phyloP scores from a whole-genome alignment of 2,113 vertebrate genomes.

The Alouatta palliata region DNA sequence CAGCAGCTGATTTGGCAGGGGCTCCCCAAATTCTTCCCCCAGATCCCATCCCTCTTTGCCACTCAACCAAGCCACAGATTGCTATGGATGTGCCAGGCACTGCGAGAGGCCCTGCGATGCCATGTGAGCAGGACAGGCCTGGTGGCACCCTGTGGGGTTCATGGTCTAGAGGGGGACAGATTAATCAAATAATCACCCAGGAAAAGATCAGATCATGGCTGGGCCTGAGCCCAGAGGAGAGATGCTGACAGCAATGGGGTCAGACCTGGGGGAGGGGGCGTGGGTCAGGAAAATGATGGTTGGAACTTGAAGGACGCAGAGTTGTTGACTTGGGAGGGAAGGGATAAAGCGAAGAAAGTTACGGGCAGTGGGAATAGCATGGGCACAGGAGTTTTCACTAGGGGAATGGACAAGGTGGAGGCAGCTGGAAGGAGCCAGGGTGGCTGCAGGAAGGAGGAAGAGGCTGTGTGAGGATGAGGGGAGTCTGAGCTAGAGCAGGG shows the following conservation, averaged over 20 bases:
- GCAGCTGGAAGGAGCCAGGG: not conserved
- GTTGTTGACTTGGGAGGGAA: not conserved
- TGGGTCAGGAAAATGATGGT: not conserved
- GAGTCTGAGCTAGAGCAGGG: not conserved
- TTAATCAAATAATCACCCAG: not conserved
- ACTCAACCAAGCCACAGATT: too few relatives aligned
- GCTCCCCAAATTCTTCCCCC: not conserved
- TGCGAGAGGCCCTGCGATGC: not conserved
- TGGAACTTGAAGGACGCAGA: not conserved
- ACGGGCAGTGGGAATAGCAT: not conserved
- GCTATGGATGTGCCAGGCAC: not conserved
- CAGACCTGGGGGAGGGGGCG: not conserved
- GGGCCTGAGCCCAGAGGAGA: not conserved
- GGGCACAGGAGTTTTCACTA: rapidly evolving
- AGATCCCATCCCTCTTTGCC: not conserved
- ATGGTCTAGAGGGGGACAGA: not conserved
- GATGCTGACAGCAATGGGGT: not conserved
- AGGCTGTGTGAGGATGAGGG: not conserved
- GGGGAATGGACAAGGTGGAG: not conserved
- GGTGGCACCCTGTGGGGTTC: not conserved
- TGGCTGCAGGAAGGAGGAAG: not conserved
- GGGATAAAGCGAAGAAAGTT: not conserved
- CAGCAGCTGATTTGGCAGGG: not conserved
- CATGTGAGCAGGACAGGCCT: not conserved
- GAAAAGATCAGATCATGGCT: not conserved